Evolutionary conservation across 2,888 invertebrate species (phyloP).

Genomic region (Hemistola chrysoprasaria): DNA sequence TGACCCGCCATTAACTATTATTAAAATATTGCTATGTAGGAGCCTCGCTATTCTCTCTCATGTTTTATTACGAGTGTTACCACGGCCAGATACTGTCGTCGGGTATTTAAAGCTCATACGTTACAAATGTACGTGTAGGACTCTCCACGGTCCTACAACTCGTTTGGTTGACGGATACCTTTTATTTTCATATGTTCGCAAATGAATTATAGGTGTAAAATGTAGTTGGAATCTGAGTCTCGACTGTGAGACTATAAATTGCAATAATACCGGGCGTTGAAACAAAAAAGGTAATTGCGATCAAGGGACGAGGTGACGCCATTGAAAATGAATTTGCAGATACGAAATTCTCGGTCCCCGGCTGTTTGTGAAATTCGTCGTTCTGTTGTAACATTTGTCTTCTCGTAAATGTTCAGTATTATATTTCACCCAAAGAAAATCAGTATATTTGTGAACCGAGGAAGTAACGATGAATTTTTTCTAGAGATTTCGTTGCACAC

Average conservation of each 20-base stretch:
- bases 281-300: constrained; percentile 54
- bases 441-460: constrained; percentile 41
- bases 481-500: constrained; percentile 46
- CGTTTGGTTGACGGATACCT: constrained; percentile 48
- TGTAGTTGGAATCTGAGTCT: constrained; percentile 60
- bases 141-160: constrained; percentile 46
- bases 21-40: constrained; percentile 78
- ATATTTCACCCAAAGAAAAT: constrained; percentile 21
- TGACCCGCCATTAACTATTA: constrained; percentile 79
- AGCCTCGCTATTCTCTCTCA: constrained; percentile 73
- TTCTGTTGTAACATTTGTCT: constrained; percentile 18
- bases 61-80: constrained; percentile 71
- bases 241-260: constrained; percentile 63
- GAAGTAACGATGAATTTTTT: constrained; percentile 57
- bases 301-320: constrained; percentile 41
- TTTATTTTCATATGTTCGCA: constrained; percentile 62
- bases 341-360: constrained; percentile 24
- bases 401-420: constrained; percentile 17
- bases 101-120: constrained; percentile 73
- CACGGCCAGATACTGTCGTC: constrained; percentile 72
- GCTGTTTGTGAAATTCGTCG: constrained; percentile 20
- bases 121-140: constrained; percentile 73
- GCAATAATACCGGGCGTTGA: constrained; percentile 54
- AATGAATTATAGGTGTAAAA: constrained; percentile 71
- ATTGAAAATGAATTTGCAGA: constrained; percentile 38